Conservation (phyloP, 1,140 invertebrate species). For the Holcopasites calliopsidis region DNA sequence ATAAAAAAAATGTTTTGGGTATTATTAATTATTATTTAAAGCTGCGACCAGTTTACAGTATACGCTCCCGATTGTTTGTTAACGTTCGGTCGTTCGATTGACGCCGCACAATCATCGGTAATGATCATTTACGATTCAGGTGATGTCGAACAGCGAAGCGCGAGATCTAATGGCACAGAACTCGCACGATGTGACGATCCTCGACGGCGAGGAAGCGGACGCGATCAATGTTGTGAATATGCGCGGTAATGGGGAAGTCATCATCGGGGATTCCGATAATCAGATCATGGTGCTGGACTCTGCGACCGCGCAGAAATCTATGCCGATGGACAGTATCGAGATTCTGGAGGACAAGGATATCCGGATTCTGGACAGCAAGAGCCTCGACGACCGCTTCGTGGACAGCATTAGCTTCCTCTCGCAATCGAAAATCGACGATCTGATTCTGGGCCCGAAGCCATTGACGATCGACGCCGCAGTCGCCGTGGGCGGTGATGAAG, state of each 20-base stretch:
- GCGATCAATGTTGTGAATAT: conserved; percentile 72
- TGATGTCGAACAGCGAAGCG: conserved; percentile 78
- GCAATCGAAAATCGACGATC: conserved; percentile 73
- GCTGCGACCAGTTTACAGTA: too few relatives aligned
- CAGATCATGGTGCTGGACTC: conserved; percentile 73
- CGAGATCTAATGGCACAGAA: conserved; percentile 78
- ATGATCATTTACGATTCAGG: conserved; percentile 44
- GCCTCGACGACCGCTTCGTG: conserved; percentile 68
- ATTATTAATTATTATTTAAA: too few relatives aligned
- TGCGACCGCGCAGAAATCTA: conserved; percentile 59
- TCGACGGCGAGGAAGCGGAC: conserved; percentile 73
- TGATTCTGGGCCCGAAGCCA: conserved; percentile 68
- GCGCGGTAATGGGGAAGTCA: conserved; percentile 54
- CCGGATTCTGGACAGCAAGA: conserved; percentile 68
- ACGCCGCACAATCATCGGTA: too few relatives aligned
- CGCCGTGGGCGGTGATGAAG: conserved; percentile 39
- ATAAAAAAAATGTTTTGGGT: too few relatives aligned
- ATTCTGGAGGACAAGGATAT: conserved; percentile 74
- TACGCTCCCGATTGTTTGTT: too few relatives aligned
- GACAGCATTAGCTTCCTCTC: conserved; percentile 70
- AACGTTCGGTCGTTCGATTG: not conserved
- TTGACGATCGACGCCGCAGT: conserved; percentile 49
- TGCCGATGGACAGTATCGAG: conserved; percentile 67
- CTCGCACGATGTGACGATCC: conserved; percentile 75
- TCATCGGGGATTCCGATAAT: conserved; percentile 64